A percentile compares a stretch with the other conserved stretches of the same genome.
Conservation (phyloP, 2,797 vertebrate species). For the Sebastes miniatus region DNA sequence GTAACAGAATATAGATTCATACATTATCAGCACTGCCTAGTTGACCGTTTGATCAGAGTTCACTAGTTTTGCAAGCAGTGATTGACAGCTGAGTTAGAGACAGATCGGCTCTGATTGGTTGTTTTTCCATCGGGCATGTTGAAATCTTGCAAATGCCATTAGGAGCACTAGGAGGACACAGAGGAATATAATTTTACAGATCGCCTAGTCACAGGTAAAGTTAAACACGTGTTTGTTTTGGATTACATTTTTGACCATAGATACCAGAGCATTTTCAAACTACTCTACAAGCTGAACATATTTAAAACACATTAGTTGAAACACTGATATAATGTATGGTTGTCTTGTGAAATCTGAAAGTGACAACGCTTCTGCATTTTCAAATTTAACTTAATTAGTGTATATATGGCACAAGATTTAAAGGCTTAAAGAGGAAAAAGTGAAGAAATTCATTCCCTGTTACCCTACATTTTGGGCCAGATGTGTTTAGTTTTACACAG, state of each 20-base stretch:
- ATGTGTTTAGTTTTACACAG: slow-evolving; percentile 13
- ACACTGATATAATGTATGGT: neutral
- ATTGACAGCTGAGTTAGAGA: too few species aligned
- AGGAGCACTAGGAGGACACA: too few species aligned
- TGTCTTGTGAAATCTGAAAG: neutral
- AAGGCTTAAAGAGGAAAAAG: neutral
- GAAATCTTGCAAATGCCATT: too few species aligned
- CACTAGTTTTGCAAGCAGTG: too few species aligned
- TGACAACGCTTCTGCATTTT: neutral
- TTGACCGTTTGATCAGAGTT: too few species aligned
- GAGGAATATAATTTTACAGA: fast-evolving
- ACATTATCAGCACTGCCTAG: too few species aligned
- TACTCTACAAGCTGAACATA: neutral
- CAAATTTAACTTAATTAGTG: neutral
- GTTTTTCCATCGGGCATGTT: too few species aligned
- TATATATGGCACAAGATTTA: neutral
- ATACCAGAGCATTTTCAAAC: neutral
- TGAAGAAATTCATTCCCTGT: neutral
- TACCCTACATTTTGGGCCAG: neutral
- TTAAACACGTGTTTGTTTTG: neutral
- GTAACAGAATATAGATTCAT: too few species aligned
- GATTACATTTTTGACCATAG: neutral
- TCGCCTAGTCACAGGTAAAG: neutral
- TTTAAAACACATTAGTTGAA: neutral
- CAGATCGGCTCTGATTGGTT: too few species aligned